Evolutionary conservation across 2,888 invertebrate species (phyloP).

Genomic region (Scaptomyza flava): DNA sequence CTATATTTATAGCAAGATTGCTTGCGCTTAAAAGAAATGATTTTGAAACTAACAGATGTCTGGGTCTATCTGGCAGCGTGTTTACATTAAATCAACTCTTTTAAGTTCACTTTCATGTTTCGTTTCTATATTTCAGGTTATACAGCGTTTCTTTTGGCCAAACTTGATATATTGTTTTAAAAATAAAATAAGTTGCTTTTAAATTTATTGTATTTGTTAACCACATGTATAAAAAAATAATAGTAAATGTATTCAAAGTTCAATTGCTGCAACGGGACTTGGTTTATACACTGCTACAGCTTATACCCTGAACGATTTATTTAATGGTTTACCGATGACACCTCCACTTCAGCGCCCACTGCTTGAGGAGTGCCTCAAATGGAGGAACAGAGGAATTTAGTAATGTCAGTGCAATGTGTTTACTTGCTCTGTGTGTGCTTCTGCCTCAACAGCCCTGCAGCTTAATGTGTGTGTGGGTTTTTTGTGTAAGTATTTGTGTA

Average conservation of each 20-base stretch:
- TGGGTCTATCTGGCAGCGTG: too few relatives aligned
- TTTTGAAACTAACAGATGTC: too few relatives aligned
- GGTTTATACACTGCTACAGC: background rate
- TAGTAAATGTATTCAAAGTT: background rate
- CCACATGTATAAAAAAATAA: background rate
- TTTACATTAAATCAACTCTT: too few relatives aligned
- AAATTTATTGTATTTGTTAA: background rate
- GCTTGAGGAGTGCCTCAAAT: conserved; percentile 12
- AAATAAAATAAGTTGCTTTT: background rate
- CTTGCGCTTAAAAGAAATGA: too few relatives aligned
- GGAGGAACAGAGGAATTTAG: conserved; percentile 23
- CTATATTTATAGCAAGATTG: too few relatives aligned
- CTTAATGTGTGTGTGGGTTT: conserved; percentile 18
- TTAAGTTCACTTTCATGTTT: too few relatives aligned
- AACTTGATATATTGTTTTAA: too few relatives aligned
- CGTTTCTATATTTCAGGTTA: too few relatives aligned
- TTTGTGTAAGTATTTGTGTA: conserved; percentile 23
- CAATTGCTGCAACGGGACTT: background rate
- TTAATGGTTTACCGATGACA: conserved; percentile 50
- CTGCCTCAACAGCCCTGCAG: conserved; percentile 33
- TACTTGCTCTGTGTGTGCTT: conserved; percentile 13
- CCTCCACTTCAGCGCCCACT: conserved; percentile 42
- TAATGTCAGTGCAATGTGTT: conserved; percentile 45
- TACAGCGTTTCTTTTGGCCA: too few relatives aligned
- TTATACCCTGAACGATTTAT: conserved; percentile 8